These are phyloP conservation scores for Phyllotis vaccarum DNA, from an alignment of 2,797 vertebrate species.

Conservation along the genomic window DNA sequence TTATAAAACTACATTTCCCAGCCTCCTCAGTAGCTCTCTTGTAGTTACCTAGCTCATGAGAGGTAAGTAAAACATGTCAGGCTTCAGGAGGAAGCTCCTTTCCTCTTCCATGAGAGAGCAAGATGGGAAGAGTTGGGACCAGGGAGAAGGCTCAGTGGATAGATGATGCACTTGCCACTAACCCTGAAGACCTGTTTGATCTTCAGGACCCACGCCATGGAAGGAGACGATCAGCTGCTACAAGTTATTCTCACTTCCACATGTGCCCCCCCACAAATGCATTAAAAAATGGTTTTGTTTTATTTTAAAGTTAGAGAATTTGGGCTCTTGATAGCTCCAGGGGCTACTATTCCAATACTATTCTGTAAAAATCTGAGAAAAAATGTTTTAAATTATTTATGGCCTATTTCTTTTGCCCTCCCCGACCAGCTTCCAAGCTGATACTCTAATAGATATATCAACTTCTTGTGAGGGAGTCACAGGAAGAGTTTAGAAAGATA, in stretches of 20 bases:
- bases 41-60: neutral
- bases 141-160: neutral
- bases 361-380: neutral
- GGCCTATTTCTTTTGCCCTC: neutral
- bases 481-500: neutral
- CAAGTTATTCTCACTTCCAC: neutral
- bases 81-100: neutral
- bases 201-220: no score
- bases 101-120: conserved; percentile 7
- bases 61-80: neutral
- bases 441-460: neutral
- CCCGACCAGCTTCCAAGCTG: neutral
- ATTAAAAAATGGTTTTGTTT: neutral
- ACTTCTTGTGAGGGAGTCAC: neutral
- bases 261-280: neutral
- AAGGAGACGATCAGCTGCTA: neutral
- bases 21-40: neutral
- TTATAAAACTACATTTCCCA: conserved; percentile 37
- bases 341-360: neutral
- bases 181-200: neutral
- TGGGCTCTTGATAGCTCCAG: neutral
- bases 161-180: neutral
- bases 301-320: neutral
- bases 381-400: conserved; percentile 2
- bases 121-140: neutral